phyloP scores from a whole-genome alignment of 2,113 vertebrate genomes.

The Eurypyga helias region DNA sequence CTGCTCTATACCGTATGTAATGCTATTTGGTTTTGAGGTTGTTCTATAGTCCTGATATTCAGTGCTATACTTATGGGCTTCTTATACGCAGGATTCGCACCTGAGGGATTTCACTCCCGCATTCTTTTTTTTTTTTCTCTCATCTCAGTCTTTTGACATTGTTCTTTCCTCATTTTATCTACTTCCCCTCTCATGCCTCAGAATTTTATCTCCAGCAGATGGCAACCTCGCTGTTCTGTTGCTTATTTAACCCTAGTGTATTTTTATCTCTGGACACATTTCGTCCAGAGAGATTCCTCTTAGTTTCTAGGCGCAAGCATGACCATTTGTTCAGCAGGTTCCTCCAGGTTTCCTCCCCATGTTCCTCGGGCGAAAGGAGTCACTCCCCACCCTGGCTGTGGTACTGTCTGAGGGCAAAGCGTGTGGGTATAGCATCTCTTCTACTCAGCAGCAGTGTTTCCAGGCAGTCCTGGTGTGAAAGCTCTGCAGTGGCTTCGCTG shows the following conservation, averaged over 20 bases:
- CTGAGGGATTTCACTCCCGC: too few relatives aligned
- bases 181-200: accelerated
- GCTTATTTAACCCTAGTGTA: accelerated
- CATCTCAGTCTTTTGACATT: accelerated
- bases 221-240: not conserved
- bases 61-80: too few relatives aligned
- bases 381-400: accelerated
- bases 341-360: not conserved
- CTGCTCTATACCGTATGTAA: too few relatives aligned
- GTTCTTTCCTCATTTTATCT: not conserved
- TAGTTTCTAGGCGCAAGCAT: accelerated
- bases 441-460: not conserved
- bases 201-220: not conserved
- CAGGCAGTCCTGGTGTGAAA: not conserved
- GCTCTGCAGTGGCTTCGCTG: not conserved
- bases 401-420: not conserved
- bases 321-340: accelerated
- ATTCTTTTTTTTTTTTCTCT: accelerated
- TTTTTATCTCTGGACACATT: accelerated
- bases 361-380: accelerated
- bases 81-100: too few relatives aligned
- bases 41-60: too few relatives aligned
- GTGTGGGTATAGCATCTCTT: not conserved
- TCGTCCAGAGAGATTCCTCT: accelerated
- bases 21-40: too few relatives aligned